A percentile compares a stretch with the other conserved stretches of the same genome.
phyloP scores from a whole-genome alignment of 2,888 invertebrate genomes.

The Erpobdella octoculata region DNA sequence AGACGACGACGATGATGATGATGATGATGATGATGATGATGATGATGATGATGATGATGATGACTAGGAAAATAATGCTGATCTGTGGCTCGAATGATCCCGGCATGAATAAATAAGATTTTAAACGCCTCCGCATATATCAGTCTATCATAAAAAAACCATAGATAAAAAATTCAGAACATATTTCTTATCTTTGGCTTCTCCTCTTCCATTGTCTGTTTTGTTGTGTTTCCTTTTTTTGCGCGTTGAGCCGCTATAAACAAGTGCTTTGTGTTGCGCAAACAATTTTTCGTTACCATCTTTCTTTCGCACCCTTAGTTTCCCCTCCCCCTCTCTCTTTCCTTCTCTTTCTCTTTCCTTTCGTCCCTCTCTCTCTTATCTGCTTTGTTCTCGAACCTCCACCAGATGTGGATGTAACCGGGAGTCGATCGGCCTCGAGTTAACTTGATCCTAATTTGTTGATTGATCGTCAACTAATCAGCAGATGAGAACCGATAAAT shows the following conservation, averaged over 20 bases:
- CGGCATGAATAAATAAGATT: too few species aligned
- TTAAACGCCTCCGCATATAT: too few species aligned
- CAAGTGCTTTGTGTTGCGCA: not conserved
- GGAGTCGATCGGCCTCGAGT: not conserved
- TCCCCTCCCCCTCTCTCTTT: not conserved
- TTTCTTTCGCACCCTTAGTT: not conserved
- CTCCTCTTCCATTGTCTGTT: too few species aligned
- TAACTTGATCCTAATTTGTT: not conserved
- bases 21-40: slow-evolving; percentile 19
- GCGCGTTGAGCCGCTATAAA: not conserved
- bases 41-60: slow-evolving; percentile 16
- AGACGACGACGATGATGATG: slow-evolving; percentile 14
- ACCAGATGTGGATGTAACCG: not conserved
- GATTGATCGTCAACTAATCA: not conserved
- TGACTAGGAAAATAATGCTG: not conserved
- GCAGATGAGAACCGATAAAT: not conserved
- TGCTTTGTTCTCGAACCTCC: not conserved
- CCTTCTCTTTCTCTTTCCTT: not conserved
- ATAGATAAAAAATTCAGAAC: too few species aligned
- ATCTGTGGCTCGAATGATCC: slow-evolving; percentile 61
- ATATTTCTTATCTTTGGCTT: too few species aligned
- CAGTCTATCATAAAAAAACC: too few species aligned
- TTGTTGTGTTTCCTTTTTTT: too few species aligned
- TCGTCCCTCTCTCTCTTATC: not conserved
- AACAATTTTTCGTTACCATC: not conserved